Evolutionary conservation across 2,888 invertebrate species (phyloP).

Genomic region (Lasioglossum leucozonium): DNA sequence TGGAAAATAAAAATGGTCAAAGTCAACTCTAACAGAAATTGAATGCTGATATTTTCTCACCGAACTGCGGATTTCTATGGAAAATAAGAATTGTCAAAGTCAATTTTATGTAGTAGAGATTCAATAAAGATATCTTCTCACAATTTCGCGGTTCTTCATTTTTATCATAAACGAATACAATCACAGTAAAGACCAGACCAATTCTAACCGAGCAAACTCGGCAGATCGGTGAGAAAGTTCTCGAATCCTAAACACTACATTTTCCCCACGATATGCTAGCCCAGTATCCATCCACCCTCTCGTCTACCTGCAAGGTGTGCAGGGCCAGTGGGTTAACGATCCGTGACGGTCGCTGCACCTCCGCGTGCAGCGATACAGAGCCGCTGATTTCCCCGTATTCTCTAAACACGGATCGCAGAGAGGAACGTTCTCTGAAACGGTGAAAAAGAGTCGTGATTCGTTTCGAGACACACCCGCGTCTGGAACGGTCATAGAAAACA

Average conservation of each 20-base stretch:
- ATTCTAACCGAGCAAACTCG: neutral
- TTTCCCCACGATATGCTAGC: neutral
- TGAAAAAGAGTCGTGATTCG: constrained; percentile 47
- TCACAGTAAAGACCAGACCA: neutral
- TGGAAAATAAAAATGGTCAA: too few species aligned
- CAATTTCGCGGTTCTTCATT: neutral
- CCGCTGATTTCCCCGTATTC: constrained; percentile 1
- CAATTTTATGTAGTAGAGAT: too few species aligned
- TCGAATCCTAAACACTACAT: neutral
- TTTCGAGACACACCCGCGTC: constrained; percentile 60
- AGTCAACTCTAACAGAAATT: too few species aligned
- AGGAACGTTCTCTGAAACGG: neutral
- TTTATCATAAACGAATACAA: neutral
- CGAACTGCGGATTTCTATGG: too few species aligned
- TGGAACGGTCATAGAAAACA: constrained; percentile 40
- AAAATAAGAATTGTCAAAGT: too few species aligned
- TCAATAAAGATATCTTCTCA: too few species aligned
- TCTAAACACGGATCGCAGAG: neutral
- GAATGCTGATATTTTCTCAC: too few species aligned
- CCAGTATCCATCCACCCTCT: constrained; percentile 2
- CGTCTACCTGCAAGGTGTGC: constrained; percentile 22
- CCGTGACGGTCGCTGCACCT: constrained; percentile 38
- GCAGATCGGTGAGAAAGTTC: constrained; percentile 16
- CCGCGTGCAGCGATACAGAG: neutral
- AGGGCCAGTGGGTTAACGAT: constrained; percentile 39